These are phyloP conservation scores for Falco punctatus DNA, from an alignment of 2,113 vertebrate species.

Conservation along the genomic window DNA sequence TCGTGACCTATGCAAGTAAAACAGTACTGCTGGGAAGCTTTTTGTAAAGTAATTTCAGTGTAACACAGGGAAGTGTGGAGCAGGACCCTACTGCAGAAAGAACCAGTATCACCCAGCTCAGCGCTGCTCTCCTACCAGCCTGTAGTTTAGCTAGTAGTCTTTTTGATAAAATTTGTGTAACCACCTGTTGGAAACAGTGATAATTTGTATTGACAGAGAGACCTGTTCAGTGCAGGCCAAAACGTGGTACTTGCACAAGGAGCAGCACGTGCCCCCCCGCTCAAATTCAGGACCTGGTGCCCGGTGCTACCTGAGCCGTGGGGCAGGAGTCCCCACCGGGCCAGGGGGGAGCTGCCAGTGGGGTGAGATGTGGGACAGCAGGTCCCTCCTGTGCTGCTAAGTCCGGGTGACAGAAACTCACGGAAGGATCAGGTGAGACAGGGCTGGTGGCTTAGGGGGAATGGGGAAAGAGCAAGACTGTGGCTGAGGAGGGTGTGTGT, in stretches of 20 bases:
- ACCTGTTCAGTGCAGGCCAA: not conserved
- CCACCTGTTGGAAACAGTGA: not conserved
- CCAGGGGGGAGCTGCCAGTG: not conserved
- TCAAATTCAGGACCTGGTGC: accelerated
- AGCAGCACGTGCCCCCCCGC: accelerated
- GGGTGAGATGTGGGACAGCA: not conserved
- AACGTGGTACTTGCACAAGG: accelerated
- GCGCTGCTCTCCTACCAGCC: not conserved
- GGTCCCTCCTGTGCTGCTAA: not conserved
- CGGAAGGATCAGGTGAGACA: not conserved
- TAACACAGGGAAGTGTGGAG: not conserved
- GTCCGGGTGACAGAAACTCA: not conserved
- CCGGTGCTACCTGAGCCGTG: not conserved
- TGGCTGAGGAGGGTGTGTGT: not conserved
- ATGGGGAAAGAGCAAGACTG: not conserved
- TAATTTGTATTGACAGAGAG: not conserved
- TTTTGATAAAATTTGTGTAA: not conserved
- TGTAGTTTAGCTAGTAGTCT: not conserved
- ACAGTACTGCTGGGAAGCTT: not conserved
- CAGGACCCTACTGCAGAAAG: not conserved
- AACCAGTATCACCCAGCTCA: not conserved
- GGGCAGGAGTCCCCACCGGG: not conserved
- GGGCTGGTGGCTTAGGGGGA: not conserved
- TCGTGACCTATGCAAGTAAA: not conserved
- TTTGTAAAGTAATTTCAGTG: not conserved